Percentiles rank a stretch among this genome's conserved stretches.
These are phyloP conservation scores for Spheniscus humboldti DNA, from an alignment of 2,797 vertebrate genomes.

Conservation along the genomic window DNA sequence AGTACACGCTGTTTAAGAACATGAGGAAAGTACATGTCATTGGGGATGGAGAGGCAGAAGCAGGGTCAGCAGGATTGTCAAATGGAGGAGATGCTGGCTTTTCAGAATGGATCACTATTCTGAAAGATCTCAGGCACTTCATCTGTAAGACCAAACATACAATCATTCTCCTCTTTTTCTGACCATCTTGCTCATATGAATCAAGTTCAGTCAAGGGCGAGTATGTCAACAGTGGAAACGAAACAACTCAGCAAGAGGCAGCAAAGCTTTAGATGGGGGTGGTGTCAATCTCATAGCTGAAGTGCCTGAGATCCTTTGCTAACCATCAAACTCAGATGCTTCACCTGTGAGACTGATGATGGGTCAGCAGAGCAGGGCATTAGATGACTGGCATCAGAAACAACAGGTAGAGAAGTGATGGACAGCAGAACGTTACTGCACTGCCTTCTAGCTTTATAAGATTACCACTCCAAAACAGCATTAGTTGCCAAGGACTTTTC, in stretches of 20 bases:
- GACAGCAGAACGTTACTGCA: background rate
- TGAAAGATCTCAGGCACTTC: background rate
- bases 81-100: background rate
- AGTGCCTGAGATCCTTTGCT: background rate
- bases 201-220: background rate
- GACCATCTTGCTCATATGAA: background rate
- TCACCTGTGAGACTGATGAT: background rate
- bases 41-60: background rate
- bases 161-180: background rate
- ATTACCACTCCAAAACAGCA: background rate
- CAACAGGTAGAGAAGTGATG: background rate
- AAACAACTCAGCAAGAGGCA: background rate
- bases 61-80: background rate
- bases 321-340: background rate
- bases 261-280: background rate
- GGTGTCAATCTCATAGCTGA: background rate
- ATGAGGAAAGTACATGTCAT: fast-evolving
- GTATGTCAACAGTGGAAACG: background rate
- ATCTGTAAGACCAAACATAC: background rate
- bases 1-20: background rate
- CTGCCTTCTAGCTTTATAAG: background rate
- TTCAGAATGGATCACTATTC: background rate
- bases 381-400: background rate
- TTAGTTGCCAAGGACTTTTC: background rate
- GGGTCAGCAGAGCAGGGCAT: background rate